Conservation (phyloP, 2,888 invertebrate genomes). For the Agrotis exclamationis region DNA sequence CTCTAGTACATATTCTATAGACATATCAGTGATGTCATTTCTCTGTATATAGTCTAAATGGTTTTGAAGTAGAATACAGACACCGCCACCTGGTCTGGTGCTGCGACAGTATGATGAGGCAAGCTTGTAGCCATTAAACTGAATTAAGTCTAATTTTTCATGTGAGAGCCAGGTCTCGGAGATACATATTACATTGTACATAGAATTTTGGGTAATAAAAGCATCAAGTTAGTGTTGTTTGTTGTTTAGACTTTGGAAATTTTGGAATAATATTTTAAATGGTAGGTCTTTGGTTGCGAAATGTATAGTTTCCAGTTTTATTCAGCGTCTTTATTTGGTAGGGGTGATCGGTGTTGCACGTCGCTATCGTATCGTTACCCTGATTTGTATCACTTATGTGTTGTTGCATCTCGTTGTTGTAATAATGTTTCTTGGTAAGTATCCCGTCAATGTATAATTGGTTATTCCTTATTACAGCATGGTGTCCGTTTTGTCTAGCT, state of each 20-base stretch:
- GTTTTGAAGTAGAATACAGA: too few species aligned
- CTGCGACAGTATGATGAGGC: too few species aligned
- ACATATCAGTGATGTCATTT: background rate
- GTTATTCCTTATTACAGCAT: background rate
- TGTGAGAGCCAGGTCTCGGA: too few species aligned
- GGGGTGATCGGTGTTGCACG: background rate
- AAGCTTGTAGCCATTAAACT: too few species aligned
- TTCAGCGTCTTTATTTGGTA: background rate
- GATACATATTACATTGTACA: too few species aligned
- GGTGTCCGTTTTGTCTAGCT: conserved; percentile 2
- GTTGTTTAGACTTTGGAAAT: background rate
- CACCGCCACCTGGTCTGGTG: too few species aligned
- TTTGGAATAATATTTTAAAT: background rate
- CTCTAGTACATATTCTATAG: conserved; percentile 1
- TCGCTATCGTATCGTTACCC: background rate
- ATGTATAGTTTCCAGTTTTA: background rate
- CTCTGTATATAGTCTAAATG: background rate
- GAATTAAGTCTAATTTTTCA: too few species aligned
- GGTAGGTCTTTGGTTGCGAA: background rate
- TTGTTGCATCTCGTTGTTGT: background rate
- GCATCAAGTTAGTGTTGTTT: too few species aligned
- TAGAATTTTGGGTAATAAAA: too few species aligned
- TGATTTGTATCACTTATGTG: background rate
- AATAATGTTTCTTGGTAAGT: background rate
- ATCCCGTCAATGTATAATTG: background rate